Conservation (phyloP, 2,113 vertebrate species). For the Aplodontia rufa region DNA sequence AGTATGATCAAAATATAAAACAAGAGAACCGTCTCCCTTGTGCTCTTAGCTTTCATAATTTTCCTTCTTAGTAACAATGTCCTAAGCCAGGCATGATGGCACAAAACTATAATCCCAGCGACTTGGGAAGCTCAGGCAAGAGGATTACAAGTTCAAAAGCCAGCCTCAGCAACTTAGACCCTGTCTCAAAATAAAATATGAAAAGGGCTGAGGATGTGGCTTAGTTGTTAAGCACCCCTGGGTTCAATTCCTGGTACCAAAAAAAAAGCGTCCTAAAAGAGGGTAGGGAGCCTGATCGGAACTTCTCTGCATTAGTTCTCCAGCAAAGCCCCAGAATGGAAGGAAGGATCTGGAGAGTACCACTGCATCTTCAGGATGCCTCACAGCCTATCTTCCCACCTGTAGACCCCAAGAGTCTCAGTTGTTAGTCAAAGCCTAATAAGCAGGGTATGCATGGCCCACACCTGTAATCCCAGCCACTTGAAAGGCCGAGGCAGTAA, state of each 20-base stretch:
- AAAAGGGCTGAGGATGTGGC: too few relatives aligned
- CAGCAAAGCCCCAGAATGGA: not conserved
- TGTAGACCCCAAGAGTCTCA: not conserved
- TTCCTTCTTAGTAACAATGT: not conserved
- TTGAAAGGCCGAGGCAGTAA: too few relatives aligned
- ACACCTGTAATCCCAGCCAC: not conserved
- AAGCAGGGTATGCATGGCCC: not conserved
- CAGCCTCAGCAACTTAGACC: too few relatives aligned
- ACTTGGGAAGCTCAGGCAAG: too few relatives aligned
- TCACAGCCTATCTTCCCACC: not conserved
- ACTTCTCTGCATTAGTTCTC: not conserved
- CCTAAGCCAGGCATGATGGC: too few relatives aligned
- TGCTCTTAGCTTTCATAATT: not conserved
- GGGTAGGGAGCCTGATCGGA: not conserved
- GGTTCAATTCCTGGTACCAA: too few relatives aligned
- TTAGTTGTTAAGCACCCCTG: too few relatives aligned
- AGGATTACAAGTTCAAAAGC: too few relatives aligned
- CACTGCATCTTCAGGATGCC: not conserved
- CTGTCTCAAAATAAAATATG: too few relatives aligned
- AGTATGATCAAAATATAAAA: not conserved
- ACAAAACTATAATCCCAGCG: too few relatives aligned
- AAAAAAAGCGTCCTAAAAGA: not conserved
- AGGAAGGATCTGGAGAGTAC: rapidly evolving
- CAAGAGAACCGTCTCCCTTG: not conserved
- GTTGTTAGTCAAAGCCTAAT: not conserved